Evolutionary conservation across 2,888 invertebrate genomes (phyloP), one percentile per base, ranked within the genome.

Genomic region (Osmoderma eremita): DNA sequence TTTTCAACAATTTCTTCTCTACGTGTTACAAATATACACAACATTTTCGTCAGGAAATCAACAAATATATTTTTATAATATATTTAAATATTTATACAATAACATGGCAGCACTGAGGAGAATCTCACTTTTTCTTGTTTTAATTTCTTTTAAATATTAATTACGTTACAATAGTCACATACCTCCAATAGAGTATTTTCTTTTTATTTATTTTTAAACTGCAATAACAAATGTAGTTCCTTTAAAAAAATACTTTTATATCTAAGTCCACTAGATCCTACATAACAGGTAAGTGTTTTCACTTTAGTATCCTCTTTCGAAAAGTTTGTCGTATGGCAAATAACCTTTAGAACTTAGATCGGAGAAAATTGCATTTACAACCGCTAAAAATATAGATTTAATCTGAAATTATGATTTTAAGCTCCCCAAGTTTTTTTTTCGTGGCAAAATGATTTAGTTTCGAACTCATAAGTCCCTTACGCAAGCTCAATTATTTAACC

Each of bases 41-140:
- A 51, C 53, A 63, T 50, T 56, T 56, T 39, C 30, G 63, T 42
- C 63, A 63, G n/a, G 53, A 64, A 64, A 64, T 64, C 36, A 53
- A 64, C 51, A 51, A 42, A 64, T 42, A 51, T 41, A 65, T 49
- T 58, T 53, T 38, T 38, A 53, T 53, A 62, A 63, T 61, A 67
- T 58, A 65, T 30, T 30, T 30, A 22, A 61, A 62, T 54, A 54
- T 54, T 66, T 54, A 48, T 53, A 53, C 42, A 63, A 58, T 67
- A 67, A 68, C 64, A 74, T 74, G 73, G 74, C 73, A 74, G 74
- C 74, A 70, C 72, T 74, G 74, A 74, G 73, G 73, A 71, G 67
- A 71, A 67, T 71, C 71, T 71, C 71, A 71, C 71, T 71, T 70
- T 30, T 70, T 67, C 22, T 67, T 65, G 58, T 58, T 62, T 53